These are phyloP conservation scores for Cephus pulcher DNA, from an alignment of 2,888 invertebrate genomes.

Conservation along the genomic window DNA sequence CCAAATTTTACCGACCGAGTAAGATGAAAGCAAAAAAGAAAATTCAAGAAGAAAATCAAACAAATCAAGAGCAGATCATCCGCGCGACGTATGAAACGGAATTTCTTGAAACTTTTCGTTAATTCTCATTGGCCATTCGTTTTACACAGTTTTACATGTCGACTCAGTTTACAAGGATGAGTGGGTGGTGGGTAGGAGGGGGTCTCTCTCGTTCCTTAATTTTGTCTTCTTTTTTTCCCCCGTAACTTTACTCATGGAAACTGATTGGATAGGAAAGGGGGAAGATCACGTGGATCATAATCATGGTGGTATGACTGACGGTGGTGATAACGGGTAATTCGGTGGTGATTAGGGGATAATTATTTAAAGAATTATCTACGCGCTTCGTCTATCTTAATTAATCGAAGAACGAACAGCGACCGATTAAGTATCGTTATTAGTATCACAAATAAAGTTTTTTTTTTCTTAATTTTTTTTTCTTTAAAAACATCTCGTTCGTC, in stretches of 20 bases:
- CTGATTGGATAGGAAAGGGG: not conserved
- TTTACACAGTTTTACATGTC: not conserved
- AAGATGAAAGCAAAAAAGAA: too few species aligned
- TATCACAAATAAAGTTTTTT: slow-evolving; percentile 18
- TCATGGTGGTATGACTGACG: too few species aligned
- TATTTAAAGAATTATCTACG: not conserved
- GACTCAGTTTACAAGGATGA: too few species aligned
- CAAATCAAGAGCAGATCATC: too few species aligned
- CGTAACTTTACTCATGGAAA: not conserved
- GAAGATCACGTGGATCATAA: too few species aligned
- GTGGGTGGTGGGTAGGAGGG: too few species aligned
- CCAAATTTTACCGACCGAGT: too few species aligned
- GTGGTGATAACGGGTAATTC: not conserved
- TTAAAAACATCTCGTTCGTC: slow-evolving; percentile 1
- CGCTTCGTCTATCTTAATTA: slow-evolving; percentile 6
- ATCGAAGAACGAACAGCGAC: slow-evolving; percentile 17
- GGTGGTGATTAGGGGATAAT: not conserved
- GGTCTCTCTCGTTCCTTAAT: not conserved
- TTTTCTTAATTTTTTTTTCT: slow-evolving; percentile 9
- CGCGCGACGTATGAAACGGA: not conserved
- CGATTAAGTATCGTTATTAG: slow-evolving; percentile 17
- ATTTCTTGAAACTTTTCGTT: slow-evolving; percentile 1
- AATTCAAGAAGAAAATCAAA: too few species aligned
- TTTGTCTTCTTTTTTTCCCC: not conserved
- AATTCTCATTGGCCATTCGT: not conserved